Percentiles rank a stretch among this genome's conserved stretches.
Conservation (phyloP, 2,888 invertebrate species). For the Cephus sareptanus region DNA sequence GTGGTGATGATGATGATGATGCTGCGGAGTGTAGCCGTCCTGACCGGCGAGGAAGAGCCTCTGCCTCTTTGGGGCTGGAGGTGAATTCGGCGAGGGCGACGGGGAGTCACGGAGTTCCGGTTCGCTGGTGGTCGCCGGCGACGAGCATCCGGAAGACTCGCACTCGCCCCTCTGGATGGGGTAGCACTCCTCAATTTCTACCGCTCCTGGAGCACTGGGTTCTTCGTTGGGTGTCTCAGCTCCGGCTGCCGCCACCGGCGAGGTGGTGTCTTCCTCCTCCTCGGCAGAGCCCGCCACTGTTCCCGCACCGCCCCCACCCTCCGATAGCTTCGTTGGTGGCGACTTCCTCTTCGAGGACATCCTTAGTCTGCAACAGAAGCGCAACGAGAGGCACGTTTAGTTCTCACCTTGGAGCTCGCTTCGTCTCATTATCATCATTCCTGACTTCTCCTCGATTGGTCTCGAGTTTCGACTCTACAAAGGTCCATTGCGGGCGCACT, state of each 20-base stretch:
- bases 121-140: slow-evolving; percentile 62
- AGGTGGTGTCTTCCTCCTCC: slow-evolving; percentile 69
- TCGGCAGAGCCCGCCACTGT: slow-evolving; percentile 64
- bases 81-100: slow-evolving; percentile 61
- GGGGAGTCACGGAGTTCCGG: slow-evolving; percentile 65
- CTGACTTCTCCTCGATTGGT: too few relatives aligned
- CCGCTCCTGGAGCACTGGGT: slow-evolving; percentile 69
- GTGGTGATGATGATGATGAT: slow-evolving; percentile 25
- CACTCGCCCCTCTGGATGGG: slow-evolving; percentile 29
- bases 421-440: too few relatives aligned
- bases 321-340: slow-evolving; percentile 91
- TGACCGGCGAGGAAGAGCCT: slow-evolving; percentile 37
- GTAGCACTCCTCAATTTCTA: slow-evolving; percentile 67
- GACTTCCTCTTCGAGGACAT: slow-evolving; percentile 98
- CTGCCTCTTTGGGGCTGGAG: slow-evolving; percentile 52
- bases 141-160: slow-evolving; percentile 61
- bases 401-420: not conserved
- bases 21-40: slow-evolving; percentile 26
- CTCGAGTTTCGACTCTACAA: too few relatives aligned
- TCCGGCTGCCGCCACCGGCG: slow-evolving; percentile 60
- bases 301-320: slow-evolving; percentile 72
- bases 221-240: slow-evolving; percentile 44
- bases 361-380: slow-evolving; percentile 77
- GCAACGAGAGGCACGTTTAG: slow-evolving; percentile 26
- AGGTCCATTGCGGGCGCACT: too few relatives aligned